Evolutionary conservation across 2,888 invertebrate genomes (phyloP).

Genomic region (Monopis laevigella): DNA sequence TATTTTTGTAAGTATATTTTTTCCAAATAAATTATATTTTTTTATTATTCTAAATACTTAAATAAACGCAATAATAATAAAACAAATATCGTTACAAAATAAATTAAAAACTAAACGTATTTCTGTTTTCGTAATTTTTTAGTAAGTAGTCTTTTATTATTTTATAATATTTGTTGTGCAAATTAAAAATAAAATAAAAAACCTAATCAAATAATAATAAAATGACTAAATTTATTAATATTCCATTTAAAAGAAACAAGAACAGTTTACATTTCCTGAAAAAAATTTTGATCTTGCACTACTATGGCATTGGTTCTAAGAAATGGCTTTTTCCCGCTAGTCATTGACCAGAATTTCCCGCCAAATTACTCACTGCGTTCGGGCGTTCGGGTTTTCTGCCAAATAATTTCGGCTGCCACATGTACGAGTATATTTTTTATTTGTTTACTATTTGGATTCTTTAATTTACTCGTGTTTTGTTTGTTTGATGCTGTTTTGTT

Average conservation of each 20-base stretch:
- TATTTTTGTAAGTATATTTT: constrained; percentile 60
- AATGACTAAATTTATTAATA: not conserved
- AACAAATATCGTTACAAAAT: not conserved
- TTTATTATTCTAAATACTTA: too few species aligned
- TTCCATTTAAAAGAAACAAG: not conserved
- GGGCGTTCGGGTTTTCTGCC: not conserved
- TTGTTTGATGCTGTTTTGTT: too few species aligned
- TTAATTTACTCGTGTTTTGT: too few species aligned
- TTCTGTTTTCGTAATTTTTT: too few species aligned
- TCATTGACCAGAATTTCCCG: constrained; percentile 6
- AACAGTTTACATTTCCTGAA: constrained; percentile 1
- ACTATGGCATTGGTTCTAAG: constrained; percentile 2
- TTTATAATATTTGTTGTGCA: not conserved
- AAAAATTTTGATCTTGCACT: not conserved
- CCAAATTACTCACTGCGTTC: constrained; percentile 2
- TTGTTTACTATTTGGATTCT: not conserved
- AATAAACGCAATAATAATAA: too few species aligned
- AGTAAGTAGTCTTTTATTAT: too few species aligned
- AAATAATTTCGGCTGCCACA: not conserved
- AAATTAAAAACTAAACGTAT: not conserved
- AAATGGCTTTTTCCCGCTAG: constrained; percentile 2
- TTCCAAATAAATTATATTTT: too few species aligned
- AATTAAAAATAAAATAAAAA: not conserved
- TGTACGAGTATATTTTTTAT: not conserved
- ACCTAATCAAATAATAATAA: not conserved